Conservation (phyloP, 2,113 vertebrate genomes). For the Meleagris gallopavo region DNA sequence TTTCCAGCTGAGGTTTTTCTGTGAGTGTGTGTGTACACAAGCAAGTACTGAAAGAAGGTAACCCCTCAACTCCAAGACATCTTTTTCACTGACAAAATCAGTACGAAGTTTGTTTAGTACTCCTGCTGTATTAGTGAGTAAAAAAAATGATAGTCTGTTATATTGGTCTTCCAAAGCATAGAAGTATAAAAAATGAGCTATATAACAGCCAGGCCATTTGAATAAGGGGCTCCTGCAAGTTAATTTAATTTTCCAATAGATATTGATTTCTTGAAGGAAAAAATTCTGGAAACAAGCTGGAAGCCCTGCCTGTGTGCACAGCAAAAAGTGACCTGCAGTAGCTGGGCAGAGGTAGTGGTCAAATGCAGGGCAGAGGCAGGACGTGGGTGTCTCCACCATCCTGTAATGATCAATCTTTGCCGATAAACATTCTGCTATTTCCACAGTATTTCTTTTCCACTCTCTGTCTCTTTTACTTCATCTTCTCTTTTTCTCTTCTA, state of each 20-base stretch:
- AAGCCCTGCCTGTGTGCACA: neutral
- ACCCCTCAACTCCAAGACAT: neutral
- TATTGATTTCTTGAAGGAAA: neutral
- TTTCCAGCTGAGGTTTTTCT: neutral
- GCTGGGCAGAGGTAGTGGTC: neutral
- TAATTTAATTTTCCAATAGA: neutral
- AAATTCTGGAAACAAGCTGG: neutral
- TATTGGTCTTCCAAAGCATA: neutral
- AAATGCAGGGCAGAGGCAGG: neutral
- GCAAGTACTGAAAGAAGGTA: neutral
- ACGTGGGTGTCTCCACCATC: neutral
- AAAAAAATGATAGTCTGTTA: neutral
- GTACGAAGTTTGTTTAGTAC: neutral
- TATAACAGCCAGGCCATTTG: neutral
- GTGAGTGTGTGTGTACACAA: neutral
- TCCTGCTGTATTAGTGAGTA: neutral
- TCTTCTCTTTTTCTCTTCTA: neutral
- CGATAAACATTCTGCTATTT: neutral
- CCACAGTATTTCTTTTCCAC: neutral
- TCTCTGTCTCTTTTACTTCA: neutral
- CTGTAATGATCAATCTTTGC: accelerated
- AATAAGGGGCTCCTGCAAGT: neutral
- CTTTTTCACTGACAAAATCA: neutral
- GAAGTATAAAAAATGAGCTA: neutral
- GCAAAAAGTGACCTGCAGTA: neutral